phyloP scores from a whole-genome alignment of 2,797 vertebrate genomes.

The Epinephelus coioides region DNA sequence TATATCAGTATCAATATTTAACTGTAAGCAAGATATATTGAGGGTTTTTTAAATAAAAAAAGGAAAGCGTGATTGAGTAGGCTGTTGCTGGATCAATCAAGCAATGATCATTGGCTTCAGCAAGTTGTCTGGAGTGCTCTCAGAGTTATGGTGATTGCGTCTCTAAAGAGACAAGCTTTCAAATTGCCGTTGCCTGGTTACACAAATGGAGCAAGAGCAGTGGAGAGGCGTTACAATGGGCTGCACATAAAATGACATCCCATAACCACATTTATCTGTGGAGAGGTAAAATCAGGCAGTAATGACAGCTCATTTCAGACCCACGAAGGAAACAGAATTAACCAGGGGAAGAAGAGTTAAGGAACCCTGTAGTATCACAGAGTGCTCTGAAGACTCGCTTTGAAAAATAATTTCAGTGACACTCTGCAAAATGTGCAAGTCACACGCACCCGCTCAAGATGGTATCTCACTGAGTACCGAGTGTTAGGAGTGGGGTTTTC shows the following conservation, averaged over 20 bases:
- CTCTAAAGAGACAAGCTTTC: conserved; percentile 84
- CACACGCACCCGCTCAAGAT: conserved; percentile 14
- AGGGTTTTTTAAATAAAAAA: conserved; percentile 35
- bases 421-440: conserved; percentile 25
- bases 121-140: conserved; percentile 83
- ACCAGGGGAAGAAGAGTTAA: not conserved
- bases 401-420: conserved; percentile 8
- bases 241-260: conserved; percentile 80
- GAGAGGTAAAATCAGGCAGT: conserved; percentile 41
- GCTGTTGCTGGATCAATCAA: conserved; percentile 70
- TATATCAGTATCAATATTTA: conserved; percentile 1
- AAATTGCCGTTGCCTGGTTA: conserved; percentile 86
- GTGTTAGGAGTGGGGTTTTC: conserved; percentile 33
- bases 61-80: conserved; percentile 57
- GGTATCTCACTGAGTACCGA: conserved; percentile 19
- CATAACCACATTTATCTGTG: conserved; percentile 73
- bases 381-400: not conserved
- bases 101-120: conserved; percentile 76
- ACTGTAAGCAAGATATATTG: conserved; percentile 7
- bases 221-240: conserved; percentile 79
- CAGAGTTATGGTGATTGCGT: conserved; percentile 84
- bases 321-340: conserved; percentile 14
- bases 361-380: not conserved
- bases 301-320: conserved; percentile 53
- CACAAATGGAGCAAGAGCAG: conserved; percentile 82